Base-by-base conservation (phyloP, 2,113 vertebrate species). In the Periophthalmodon schlosseri region DNA sequence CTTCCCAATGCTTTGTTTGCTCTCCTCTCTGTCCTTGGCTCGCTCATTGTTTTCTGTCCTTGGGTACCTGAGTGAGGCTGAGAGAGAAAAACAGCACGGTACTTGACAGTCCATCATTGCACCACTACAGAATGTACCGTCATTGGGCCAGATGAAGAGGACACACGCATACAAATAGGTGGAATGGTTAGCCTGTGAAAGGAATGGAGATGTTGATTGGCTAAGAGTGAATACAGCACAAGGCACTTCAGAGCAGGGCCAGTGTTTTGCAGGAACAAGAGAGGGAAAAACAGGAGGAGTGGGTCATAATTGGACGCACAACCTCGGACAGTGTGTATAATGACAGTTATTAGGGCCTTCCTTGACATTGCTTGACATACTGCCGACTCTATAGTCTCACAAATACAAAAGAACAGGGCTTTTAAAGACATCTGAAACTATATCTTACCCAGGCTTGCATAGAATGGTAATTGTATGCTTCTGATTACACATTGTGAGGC, bases 21-120 rank as follows among this genome's bases (percentile, higher is more conserved):
- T 56, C 76, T 69, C 76, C 56, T 18, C 23, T 56, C 60, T 71
- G 77, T 47, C 85, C 79, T 84, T 79, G 65, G 52, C 79, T 77
- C 60, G 14, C 76, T 68, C 74, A 47, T 86, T 86, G 66, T 88
- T 80, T 76, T 80, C 76, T 81, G 86, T 86, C 80, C 88, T 86
- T 87, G 83, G 74, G 44, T 87, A 78, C 68, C 73, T 76, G 60
- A 84, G 61, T 78, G 76, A 83, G 36, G 70, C 24, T n/a, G 39
- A 73, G 75, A 70, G 50, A 61, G 54, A 75, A 68, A 69, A 75
- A 64, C 58, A 76, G 50, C 79, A 50, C 15, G 73, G 78, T 75
- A 80, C 85, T 86, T 88, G 75, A 85, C 65, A 81, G 68, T 82
- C 67, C 73, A 84, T 84, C 80, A 83, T 61, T 75, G 79, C 16